Conservation (phyloP, 1,140 invertebrate genomes). For the Heliconius eleuchia region DNA sequence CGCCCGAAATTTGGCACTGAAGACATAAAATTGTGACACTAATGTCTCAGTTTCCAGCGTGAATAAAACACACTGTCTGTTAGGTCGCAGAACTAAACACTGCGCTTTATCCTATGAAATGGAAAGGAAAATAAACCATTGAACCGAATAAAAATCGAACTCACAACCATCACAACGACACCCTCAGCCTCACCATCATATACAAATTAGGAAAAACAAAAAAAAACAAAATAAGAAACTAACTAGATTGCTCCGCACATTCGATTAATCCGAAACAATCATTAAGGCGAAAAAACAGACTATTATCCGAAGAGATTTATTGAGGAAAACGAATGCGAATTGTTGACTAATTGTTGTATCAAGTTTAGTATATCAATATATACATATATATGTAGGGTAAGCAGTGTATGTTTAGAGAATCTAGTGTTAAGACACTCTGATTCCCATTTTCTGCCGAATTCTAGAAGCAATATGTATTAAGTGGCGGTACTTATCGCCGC, state of each 20-base stretch:
- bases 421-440: too few species aligned
- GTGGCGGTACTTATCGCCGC: too few species aligned
- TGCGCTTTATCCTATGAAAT: too few species aligned
- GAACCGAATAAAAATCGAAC: not conserved
- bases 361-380: not conserved
- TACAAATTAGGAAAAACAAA: not conserved
- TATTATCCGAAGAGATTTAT: conserved; percentile 27
- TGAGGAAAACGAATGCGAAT: conserved; percentile 22
- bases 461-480: too few species aligned
- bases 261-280: conserved; percentile 20
- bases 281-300: conserved; percentile 21
- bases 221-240: not conserved
- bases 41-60: too few species aligned
- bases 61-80: too few species aligned
- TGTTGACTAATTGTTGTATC: conserved; percentile 12
- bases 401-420: too few species aligned
- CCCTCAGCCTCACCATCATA: not conserved
- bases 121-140: too few species aligned
- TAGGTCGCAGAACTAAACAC: too few species aligned
- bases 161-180: not conserved
- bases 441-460: too few species aligned
- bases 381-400: not conserved
- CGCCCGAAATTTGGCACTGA: too few species aligned
- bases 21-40: too few species aligned
- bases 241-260: conserved; percentile 3